Base-by-base conservation (phyloP, 2,113 vertebrate species). In the Dinomys branickii region DNA sequence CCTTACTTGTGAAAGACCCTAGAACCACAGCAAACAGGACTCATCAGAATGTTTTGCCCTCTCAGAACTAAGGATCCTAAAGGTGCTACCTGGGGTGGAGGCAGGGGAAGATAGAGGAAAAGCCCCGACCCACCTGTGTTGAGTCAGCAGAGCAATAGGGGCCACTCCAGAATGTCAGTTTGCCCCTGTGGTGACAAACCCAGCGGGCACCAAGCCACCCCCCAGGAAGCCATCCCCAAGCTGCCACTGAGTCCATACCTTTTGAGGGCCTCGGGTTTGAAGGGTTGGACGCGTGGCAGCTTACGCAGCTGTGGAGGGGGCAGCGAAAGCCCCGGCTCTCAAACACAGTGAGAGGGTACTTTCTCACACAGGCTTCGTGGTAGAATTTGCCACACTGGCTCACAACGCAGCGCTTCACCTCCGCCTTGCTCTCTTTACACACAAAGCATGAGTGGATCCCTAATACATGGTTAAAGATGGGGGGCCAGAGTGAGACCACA, bases 301-400 rank as follows among this genome's bases (percentile, higher is more conserved):
- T 99, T 19, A 99, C 98, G 96, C 99, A 99, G 97, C 99, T 98
- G 98, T 99, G 99, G 3, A 99, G 99, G 0, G 99, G 99, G 97
- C 99, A 99, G 88, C 99, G 99, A 91, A 99, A 99, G 65, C 99
- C 99, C 71, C 99, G 99, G 98, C 99, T 99, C 97, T 99, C 99
- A 50, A 99, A 99, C 71, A 99, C 98, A 0, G 99, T 99, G 77
- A 99, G 99, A 0, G 99, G 98, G 81, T 98, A 99, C 94, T 99
- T 99, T 71, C 99, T 98, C 94, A 99, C 99, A 56, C 99, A 99
- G 0, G 99, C 99, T 87, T 99, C 99, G 0, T 99, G 99, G 98
- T 99, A 99, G 97, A 99, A 99, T 86, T 99, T 99, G 19, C 99
- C 99, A 1, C 99, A 99, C 97, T 99, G 99, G 1, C 98, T 99